A percentile compares a stretch with the other conserved stretches of the same genome.
Conservation (phyloP, 2,113 vertebrate genomes). For the Eleginops maclovinus region DNA sequence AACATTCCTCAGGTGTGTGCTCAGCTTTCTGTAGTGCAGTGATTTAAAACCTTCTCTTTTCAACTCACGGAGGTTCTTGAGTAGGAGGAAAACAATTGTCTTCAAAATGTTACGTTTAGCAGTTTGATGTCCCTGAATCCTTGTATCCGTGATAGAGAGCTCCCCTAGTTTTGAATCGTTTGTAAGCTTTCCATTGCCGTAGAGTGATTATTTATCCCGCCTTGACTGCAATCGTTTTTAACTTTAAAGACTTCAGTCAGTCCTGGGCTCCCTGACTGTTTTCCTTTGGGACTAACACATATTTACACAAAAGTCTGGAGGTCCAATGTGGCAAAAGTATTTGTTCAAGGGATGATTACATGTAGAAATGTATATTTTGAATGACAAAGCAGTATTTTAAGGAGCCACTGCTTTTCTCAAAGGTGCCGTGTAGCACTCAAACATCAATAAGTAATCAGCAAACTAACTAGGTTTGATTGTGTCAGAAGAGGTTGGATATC, state of each 20-base stretch:
- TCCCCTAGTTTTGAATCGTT: not conserved
- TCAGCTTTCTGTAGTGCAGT: constrained; percentile 10
- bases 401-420: not conserved
- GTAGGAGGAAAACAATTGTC: not conserved
- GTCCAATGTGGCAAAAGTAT: not conserved
- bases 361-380: not conserved
- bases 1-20: not conserved
- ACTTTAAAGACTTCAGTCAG: not conserved
- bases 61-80: not conserved
- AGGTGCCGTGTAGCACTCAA: constrained; percentile 6
- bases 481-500: not conserved
- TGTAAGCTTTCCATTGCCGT: not conserved
- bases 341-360: not conserved
- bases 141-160: not conserved
- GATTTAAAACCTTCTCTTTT: not conserved
- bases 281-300: not conserved
- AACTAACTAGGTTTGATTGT: not conserved
- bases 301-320: not conserved
- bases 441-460: constrained; percentile 32
- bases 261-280: not conserved
- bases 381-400: not conserved
- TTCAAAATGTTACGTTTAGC: not conserved
- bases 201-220: not conserved
- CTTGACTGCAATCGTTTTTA: not conserved
- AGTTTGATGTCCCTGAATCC: not conserved